Evolutionary conservation across 1,140 invertebrate species (phyloP), one percentile per base, ranked within the genome.

Genomic region (Hyles vespertilio): DNA sequence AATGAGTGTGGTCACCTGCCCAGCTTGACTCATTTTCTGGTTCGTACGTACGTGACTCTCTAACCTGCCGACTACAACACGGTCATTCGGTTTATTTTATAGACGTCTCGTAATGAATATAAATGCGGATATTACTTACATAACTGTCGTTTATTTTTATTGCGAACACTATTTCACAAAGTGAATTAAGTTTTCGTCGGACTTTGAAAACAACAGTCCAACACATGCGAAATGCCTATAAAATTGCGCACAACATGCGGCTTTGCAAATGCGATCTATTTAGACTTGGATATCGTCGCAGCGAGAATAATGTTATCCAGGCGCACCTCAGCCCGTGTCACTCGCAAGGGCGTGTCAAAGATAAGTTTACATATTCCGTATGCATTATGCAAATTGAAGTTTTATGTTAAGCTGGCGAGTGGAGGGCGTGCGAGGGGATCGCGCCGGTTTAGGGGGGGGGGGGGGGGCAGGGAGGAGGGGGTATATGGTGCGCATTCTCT

Each of bases 281-380:
- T 81, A 81, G 74, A 80, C 70, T 82, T 84, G 82, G 69, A 81
- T 82, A 84, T 84, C 70, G 75, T 77, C 69, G 70, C 74, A 71
- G 60, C 67, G 74, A 79, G 84, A 86, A 86, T 87, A 87, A 87
- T 87, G 81, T 80, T 78, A 84, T 84, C 77, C 83, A 44, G 84
- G 75, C 84, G 67, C 84, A 77, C 81, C 84, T 84, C 77, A 80
- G 69, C 61, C 72, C 75, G 71, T 81, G 84, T 87, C 84, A 83
- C 77, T 76, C 65, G 74, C 74, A 80, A 83, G 81, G 84, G 82
- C 79, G 84, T 80, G 82, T 79, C 78, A 64, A 71, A 82, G 84
- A 84, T 85, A 84, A 85, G 79, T 88, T 88, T 85, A 88, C 80
- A 86, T 86, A 88, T 86, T 85, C 81, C 69, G 79, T 82, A 86